Evolutionary conservation across 2,888 invertebrate genomes (phyloP).

Genomic region (Eilema depressum): DNA sequence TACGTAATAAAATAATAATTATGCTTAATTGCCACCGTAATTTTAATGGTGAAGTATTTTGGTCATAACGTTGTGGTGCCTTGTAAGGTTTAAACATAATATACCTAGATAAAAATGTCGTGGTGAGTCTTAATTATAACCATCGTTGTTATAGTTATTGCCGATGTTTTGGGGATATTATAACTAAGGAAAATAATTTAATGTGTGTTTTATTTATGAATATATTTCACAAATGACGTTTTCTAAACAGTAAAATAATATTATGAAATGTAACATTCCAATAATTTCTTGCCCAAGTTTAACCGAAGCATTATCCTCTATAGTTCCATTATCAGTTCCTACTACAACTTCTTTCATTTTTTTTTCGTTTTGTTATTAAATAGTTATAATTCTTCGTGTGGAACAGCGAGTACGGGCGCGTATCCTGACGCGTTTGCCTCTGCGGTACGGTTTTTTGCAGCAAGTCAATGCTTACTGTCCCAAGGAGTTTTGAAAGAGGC

Average conservation of each 20-base stretch:
- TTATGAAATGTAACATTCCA: too few relatives aligned
- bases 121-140: background rate
- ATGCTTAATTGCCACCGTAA: background rate
- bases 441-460: constrained; percentile 30
- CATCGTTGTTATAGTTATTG: too few relatives aligned
- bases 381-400: constrained; percentile 32
- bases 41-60: background rate
- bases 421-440: constrained; percentile 25
- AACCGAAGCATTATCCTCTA: too few relatives aligned
- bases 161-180: too few relatives aligned
- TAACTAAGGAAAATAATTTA: too few relatives aligned
- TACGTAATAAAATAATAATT: background rate
- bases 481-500: constrained; percentile 11
- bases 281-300: too few relatives aligned
- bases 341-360: background rate
- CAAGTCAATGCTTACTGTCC: constrained; percentile 25
- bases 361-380: background rate
- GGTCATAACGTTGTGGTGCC: background rate
- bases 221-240: too few relatives aligned
- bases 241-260: too few relatives aligned
- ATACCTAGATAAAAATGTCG: background rate
- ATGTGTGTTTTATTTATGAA: too few relatives aligned
- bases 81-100: background rate
- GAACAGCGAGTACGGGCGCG: constrained; percentile 20
- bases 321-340: background rate